Conservation (phyloP, 2,113 vertebrate genomes). For the Phalacrocorax carbo region DNA sequence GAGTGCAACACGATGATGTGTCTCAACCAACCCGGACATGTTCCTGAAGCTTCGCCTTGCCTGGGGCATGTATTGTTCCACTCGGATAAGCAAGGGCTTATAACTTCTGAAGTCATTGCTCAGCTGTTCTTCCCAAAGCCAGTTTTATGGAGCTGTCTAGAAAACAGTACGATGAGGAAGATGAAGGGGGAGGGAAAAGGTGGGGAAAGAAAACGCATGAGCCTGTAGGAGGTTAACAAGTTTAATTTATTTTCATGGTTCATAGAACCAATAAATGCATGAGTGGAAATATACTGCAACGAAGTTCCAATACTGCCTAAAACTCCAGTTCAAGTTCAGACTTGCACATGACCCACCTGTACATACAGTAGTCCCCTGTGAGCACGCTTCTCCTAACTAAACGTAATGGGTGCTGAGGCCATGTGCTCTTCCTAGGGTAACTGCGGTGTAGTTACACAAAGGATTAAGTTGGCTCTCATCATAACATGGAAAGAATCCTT, state of each 20-base stretch:
- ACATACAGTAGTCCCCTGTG: neutral
- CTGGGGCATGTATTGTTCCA: neutral
- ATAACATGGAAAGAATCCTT: neutral
- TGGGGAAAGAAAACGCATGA: accelerated
- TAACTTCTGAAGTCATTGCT: neutral
- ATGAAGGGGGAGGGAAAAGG: neutral
- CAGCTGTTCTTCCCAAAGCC: neutral
- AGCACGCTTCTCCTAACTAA: neutral
- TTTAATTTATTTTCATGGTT: slow-evolving; percentile 77
- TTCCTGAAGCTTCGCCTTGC: neutral
- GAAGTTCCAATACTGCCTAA: slow-evolving; percentile 60
- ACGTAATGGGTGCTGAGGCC: neutral
- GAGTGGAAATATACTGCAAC: slow-evolving; percentile 55
- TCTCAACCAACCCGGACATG: neutral
- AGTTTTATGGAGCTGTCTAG: neutral
- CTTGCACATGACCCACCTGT: neutral
- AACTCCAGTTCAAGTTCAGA: slow-evolving; percentile 36
- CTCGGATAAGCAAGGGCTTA: neutral
- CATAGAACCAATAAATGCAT: slow-evolving; percentile 78
- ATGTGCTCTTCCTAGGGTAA: neutral
- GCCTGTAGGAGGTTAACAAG: slow-evolving; percentile 31
- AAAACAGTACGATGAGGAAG: accelerated
- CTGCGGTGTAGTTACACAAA: neutral
- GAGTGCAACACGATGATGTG: neutral
- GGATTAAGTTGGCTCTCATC: neutral